Conservation (phyloP, 2,113 vertebrate genomes). For the Sander vitreus region DNA sequence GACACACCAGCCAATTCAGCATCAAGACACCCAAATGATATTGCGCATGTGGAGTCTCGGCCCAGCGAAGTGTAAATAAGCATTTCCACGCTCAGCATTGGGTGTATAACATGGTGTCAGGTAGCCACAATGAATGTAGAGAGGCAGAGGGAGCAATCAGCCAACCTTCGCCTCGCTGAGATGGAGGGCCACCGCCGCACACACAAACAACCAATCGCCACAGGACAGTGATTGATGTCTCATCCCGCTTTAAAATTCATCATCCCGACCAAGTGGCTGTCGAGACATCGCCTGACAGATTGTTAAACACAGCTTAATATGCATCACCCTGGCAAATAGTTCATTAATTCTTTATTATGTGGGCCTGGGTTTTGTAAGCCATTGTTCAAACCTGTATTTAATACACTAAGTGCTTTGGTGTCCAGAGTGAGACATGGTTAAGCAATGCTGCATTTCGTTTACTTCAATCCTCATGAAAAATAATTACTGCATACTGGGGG, state of each 20-base stretch:
- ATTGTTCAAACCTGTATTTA: slow-evolving; percentile 65
- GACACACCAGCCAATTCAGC: slow-evolving; percentile 65
- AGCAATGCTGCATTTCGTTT: slow-evolving; percentile 4
- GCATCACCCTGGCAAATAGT: slow-evolving; percentile 89
- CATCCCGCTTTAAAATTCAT: slow-evolving; percentile 91
- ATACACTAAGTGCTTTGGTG: slow-evolving; percentile 31
- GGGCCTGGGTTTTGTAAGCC: slow-evolving; percentile 82
- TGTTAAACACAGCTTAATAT: slow-evolving; percentile 91
- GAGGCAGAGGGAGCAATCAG: slow-evolving; percentile 90
- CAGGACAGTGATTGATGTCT: slow-evolving; percentile 90
- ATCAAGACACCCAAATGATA: slow-evolving; percentile 71
- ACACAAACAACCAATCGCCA: slow-evolving; percentile 95
- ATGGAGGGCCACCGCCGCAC: slow-evolving; percentile 91
- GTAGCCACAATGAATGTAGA: slow-evolving; percentile 86
- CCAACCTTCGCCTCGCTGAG: slow-evolving; percentile 89
- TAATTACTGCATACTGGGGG: background rate
- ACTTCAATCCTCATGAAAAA: background rate
- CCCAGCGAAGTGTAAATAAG: slow-evolving; percentile 83
- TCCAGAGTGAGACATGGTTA: background rate
- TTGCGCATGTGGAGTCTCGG: slow-evolving; percentile 76
- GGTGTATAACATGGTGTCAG: slow-evolving; percentile 86
- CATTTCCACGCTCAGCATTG: slow-evolving; percentile 84
- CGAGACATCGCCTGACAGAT: slow-evolving; percentile 85
- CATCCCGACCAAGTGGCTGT: slow-evolving; percentile 87
- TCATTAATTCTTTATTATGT: slow-evolving; percentile 92